Base-by-base conservation (phyloP, 1,140 invertebrate species). In the Coenobita brevimanus region DNA sequence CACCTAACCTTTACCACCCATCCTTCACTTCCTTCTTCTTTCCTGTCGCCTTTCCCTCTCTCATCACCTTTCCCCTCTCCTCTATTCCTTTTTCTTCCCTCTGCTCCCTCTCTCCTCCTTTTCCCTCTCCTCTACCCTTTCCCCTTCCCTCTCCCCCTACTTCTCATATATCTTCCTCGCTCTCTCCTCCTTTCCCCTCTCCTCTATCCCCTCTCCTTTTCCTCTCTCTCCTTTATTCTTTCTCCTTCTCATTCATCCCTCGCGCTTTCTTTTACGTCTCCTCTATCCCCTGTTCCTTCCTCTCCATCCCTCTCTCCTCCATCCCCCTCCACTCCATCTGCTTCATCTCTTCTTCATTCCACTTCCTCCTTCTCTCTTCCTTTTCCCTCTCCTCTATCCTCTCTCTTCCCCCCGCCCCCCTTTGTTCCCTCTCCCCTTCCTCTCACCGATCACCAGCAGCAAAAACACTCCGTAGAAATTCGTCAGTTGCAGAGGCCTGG, bases 11-110 rank as follows among this genome's bases (percentile, higher is more conserved):
- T 62, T 86, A 75, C 33, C 82, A 75, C 8, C 82, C 81, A 43
- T 87, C 86, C 69, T 86, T 86, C 30, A 57, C 80, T 15, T 54
- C 81, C 27, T 54, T 67, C 62, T 89, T 89, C 57, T 89, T 89
- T 69, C 64, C 64, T 33, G 71, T 83, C 43, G 79, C 80, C 6
- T 54, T 54, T n/a, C 84, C 84, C 27, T 85, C 76, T 15, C 69
- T 69, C 50, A 71, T 71, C 84, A 87, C 80, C 41, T 38, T 73
- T 82, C 67, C 21, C 79, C 83, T 6, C 76, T 83, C 0, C 82
- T 81, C 38, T 89, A 78, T 36, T 82, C 80, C 33, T 89, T 73
- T 62, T 86, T 82, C 33, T 86, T 82, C 8, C 82, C 81, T 50
- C 82, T 89, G 54, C 82, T 86, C 30, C 57, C 80, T 15, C 69